Conservation (phyloP, 2,888 invertebrate species). For the Drosophila merina region DNA sequence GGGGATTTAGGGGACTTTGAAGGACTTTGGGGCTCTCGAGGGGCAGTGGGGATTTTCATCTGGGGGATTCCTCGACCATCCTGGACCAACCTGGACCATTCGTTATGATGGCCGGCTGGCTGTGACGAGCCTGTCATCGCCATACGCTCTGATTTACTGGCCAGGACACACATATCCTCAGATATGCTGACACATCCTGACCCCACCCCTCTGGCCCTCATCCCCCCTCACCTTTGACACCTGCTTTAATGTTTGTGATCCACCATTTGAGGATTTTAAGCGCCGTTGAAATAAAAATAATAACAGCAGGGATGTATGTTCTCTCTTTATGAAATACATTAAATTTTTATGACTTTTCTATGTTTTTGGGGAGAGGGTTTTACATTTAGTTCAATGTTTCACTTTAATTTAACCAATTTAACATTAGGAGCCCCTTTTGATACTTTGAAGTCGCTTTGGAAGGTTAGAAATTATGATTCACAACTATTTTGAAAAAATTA, state of each 20-base stretch:
- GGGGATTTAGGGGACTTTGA: not conserved
- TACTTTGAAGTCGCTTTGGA: too few species aligned
- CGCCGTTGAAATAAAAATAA: not conserved
- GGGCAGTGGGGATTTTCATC: not conserved
- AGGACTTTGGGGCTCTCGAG: not conserved
- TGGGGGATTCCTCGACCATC: slow-evolving; percentile 10
- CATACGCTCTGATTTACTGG: slow-evolving; percentile 76
- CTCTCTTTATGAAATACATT: not conserved
- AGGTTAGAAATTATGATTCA: too few species aligned
- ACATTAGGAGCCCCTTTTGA: too few species aligned
- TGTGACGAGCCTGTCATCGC: slow-evolving; percentile 74
- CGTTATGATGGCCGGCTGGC: slow-evolving; percentile 71
- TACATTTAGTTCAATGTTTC: too few species aligned
- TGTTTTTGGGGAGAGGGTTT: too few species aligned
- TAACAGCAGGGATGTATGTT: not conserved
- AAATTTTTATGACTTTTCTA: too few species aligned
- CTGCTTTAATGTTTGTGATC: slow-evolving; percentile 13
- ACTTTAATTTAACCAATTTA: too few species aligned
- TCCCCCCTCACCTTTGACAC: not conserved
- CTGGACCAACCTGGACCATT: slow-evolving; percentile 40
- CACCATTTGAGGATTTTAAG: slow-evolving; percentile 23
- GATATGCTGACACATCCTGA: slow-evolving; percentile 2
- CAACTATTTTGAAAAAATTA: too few species aligned
- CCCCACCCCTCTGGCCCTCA: not conserved
- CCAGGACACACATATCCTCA: slow-evolving; percentile 37